Base-by-base conservation (phyloP, 2,888 invertebrate species). In the Platerodrilus igneus region DNA sequence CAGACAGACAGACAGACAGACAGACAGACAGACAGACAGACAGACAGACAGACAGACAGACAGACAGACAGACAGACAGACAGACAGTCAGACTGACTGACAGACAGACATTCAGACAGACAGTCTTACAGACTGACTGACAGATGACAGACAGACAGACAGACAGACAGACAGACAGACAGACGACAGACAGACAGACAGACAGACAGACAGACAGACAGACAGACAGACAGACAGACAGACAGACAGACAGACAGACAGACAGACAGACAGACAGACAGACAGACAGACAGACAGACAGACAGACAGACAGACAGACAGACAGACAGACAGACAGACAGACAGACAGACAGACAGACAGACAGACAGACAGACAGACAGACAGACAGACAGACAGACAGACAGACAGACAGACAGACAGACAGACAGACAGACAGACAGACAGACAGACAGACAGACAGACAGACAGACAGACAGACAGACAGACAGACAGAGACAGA, bases 401-500 rank as follows among this genome's bases (percentile, higher is more conserved):
- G 22, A 22, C 22, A 22, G 22, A 22, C 22, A 22, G 22, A 22
- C 22, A 22, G 22, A 22, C 22, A 22, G 22, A 22, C 22, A 22
- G 22, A 22, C 22, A 22, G 22, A 22, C 26, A 26, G 26, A 13
- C 26, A 26, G 26, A 13, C 26, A 26, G 26, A 13, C 26, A 26
- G 26, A 13, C 26, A 26, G 26, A 13, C 26, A 26, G 26, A 13
- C 26, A 26, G 26, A 13, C 26, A 26, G 26, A 13, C 26, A 26
- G 26, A 13, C 26, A 26, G 26, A 13, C 26, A 14, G 26, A 13
- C 26, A 26, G 26, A 13, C 26, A 14, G 26, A 13, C 26, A 26
- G 26, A 13, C 26, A 14, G 26, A 13, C 26, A 26, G 26, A 10
- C 26, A n/a, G n/a, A 14, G 26, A 10, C 26, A 26, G 26, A 10